These are phyloP conservation scores for Diarsia mendica DNA, from an alignment of 2,888 invertebrate species.

Conservation along the genomic window DNA sequence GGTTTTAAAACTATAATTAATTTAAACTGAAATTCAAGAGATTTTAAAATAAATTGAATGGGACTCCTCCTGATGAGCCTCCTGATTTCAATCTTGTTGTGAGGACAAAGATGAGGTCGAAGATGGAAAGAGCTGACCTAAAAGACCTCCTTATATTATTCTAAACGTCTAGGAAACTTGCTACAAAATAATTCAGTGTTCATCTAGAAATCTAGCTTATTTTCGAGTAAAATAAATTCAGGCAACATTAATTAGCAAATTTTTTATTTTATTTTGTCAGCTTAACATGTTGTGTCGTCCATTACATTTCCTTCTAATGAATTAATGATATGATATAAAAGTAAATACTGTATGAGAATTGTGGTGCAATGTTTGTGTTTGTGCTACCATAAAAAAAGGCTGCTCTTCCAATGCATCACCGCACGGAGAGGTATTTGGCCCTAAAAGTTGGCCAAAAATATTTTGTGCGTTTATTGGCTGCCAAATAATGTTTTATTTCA, in stretches of 20 bases:
- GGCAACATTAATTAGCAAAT: constrained; percentile 65
- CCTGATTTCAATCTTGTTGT: too few relatives aligned
- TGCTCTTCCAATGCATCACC: constrained; percentile 95
- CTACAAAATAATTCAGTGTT: background rate
- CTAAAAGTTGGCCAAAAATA: too few relatives aligned
- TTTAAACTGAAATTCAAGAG: background rate
- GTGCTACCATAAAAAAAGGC: constrained; percentile 91
- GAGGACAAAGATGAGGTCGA: too few relatives aligned
- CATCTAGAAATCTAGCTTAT: background rate
- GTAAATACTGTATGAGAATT: constrained; percentile 89
- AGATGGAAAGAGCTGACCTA: too few relatives aligned
- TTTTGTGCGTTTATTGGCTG: too few relatives aligned
- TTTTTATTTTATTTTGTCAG: constrained; percentile 65
- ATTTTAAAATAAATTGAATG: too few relatives aligned
- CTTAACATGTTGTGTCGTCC: constrained; percentile 71
- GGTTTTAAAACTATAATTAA: too few relatives aligned
- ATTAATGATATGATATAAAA: constrained; percentile 71
- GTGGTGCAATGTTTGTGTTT: constrained; percentile 90
- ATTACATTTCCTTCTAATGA: constrained; percentile 61
- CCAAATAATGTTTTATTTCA: too few relatives aligned
- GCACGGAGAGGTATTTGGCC: too few relatives aligned
- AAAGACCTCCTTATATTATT: background rate
- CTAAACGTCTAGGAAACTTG: background rate
- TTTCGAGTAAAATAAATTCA: constrained; percentile 57
- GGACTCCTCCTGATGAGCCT: too few relatives aligned